phyloP scores from a whole-genome alignment of 2,797 vertebrate species.

The Hydrolagus colliei region DNA sequence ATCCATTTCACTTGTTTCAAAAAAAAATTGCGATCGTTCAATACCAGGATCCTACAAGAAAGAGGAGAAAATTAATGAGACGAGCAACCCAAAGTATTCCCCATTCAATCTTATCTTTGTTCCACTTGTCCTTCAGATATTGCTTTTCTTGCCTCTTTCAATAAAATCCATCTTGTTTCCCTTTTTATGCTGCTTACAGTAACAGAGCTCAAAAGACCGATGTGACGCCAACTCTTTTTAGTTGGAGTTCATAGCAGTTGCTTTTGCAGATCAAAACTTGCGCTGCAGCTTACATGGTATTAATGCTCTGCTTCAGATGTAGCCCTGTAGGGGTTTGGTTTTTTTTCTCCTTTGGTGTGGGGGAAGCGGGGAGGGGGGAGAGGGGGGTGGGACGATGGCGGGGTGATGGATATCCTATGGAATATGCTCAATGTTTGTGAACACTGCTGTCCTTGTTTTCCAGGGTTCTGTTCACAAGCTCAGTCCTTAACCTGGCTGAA shows the following conservation, averaged over 20 bases:
- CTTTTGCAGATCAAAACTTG: constrained; percentile 74
- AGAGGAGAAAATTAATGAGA: constrained; percentile 62
- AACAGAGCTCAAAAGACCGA: constrained; percentile 54
- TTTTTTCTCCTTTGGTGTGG: constrained; percentile 41
- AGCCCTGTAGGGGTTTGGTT: constrained; percentile 65
- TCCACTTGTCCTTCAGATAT: constrained; percentile 64
- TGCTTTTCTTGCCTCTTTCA: constrained; percentile 63
- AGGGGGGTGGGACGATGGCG: constrained; percentile 45
- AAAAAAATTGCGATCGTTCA: constrained; percentile 16
- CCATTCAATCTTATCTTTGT: constrained; percentile 63
- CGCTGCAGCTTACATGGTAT: constrained; percentile 52
- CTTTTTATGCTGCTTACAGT: constrained; percentile 49
- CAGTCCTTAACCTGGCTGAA: constrained; percentile 78
- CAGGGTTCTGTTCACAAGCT: constrained; percentile 78
- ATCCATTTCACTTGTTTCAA: constrained; percentile 1
- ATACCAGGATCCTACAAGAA: constrained; percentile 33
- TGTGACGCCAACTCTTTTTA: constrained; percentile 66
- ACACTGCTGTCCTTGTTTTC: constrained; percentile 67
- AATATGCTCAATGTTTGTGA: constrained; percentile 45
- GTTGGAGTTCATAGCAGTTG: constrained; percentile 55
- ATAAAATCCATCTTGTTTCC: constrained; percentile 55
- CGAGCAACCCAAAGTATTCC: constrained; percentile 61
- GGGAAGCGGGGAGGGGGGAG: constrained; percentile 47
- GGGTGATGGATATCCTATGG: constrained; percentile 52
- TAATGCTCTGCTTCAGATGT: constrained; percentile 70